These are phyloP conservation scores for Seriola rivoliana DNA, from an alignment of 2,113 vertebrate genomes.

Conservation along the genomic window DNA sequence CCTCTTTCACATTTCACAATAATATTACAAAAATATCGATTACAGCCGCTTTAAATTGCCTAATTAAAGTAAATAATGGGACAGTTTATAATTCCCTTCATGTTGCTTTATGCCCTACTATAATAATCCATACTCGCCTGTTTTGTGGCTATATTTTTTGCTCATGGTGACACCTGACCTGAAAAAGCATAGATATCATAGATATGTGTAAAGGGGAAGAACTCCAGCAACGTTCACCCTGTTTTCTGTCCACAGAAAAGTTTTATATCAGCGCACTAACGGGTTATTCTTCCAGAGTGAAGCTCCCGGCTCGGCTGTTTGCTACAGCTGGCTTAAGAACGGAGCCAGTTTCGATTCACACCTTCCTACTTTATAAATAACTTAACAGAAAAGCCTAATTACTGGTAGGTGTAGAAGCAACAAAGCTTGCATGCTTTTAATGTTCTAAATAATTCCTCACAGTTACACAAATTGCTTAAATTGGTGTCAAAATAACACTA, in stretches of 20 bases:
- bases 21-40: neutral
- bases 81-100: neutral
- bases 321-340: neutral
- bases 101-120: neutral
- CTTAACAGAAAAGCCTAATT: slow-evolving; percentile 44
- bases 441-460: slow-evolving; percentile 44
- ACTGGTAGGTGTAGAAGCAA: slow-evolving; percentile 1
- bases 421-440: neutral
- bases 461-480: slow-evolving; percentile 45
- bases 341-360: neutral
- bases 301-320: neutral
- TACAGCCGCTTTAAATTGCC: neutral
- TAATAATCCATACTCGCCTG: neutral
- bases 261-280: neutral
- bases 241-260: neutral
- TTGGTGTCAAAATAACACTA: neutral
- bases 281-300: neutral
- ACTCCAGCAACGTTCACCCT: neutral
- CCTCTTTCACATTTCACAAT: neutral
- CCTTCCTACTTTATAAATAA: slow-evolving; percentile 29
- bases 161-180: slow-evolving; percentile 4
- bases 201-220: neutral
- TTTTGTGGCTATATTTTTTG: neutral
- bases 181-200: neutral
- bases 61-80: neutral